Evolutionary conservation across 2,888 invertebrate species (phyloP).

Genomic region (Galerucella nymphaeae): DNA sequence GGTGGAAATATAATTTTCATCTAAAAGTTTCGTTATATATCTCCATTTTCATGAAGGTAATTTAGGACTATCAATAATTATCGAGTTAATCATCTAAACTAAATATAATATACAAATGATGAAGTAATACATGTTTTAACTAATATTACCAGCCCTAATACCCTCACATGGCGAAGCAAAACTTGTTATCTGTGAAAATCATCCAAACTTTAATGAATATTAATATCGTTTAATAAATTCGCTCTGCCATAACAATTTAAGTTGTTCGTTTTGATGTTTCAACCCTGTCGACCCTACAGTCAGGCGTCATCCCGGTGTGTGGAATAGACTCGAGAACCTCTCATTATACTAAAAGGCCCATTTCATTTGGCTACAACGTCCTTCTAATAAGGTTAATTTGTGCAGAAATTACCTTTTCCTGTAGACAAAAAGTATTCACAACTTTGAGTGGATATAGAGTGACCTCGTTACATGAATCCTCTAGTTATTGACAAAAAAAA

Average conservation of each 20-base stretch:
- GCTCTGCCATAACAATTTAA: conserved; percentile 12
- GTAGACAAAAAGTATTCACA: conserved; percentile 38
- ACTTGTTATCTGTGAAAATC: no score
- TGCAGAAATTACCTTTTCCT: conserved; percentile 48
- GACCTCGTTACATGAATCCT: background rate
- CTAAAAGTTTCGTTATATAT: no score
- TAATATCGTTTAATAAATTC: background rate
- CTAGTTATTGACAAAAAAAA: background rate
- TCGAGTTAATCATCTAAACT: no score
- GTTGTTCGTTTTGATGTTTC: conserved; percentile 25
- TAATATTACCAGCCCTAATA: no score
- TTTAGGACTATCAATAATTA: no score
- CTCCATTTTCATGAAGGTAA: no score
- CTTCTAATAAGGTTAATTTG: conserved; percentile 55
- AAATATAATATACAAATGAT: no score
- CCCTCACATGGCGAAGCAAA: no score
- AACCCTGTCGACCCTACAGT: conserved; percentile 29
- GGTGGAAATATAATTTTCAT: no score
- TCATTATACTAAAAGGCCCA: conserved; percentile 60
- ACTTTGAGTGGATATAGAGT: conserved; percentile 16
- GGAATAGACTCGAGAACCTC: conserved; percentile 50
- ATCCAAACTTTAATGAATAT: background rate
- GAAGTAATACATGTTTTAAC: no score
- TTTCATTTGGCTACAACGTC: conserved; percentile 55
- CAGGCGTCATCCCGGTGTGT: conserved; percentile 37